Evolutionary conservation across 2,888 invertebrate species (phyloP).

Genomic region (Micoletzkya japonica): DNA sequence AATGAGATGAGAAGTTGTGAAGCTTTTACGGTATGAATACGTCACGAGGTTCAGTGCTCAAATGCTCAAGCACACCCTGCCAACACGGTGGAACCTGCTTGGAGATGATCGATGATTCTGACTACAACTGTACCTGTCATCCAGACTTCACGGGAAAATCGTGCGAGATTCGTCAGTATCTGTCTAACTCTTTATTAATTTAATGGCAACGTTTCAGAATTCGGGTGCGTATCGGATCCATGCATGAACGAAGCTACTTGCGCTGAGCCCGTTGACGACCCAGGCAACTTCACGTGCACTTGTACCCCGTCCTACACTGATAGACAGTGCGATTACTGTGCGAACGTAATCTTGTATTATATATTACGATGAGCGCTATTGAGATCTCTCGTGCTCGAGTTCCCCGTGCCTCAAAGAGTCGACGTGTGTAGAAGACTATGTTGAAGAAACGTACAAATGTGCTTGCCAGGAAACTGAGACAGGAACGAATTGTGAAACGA

Average conservation of each 20-base stretch:
- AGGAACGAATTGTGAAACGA: not conserved
- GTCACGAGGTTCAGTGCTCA: too few relatives aligned
- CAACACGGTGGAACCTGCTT: not conserved
- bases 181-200: too few relatives aligned
- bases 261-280: not conserved
- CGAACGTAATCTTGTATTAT: too few relatives aligned
- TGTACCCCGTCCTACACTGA: not conserved
- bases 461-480: not conserved
- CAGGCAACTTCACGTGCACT: not conserved
- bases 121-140: not conserved
- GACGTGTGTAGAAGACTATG: not conserved
- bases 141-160: not conserved
- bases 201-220: too few relatives aligned
- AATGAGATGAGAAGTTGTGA: too few relatives aligned
- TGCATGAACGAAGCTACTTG: not conserved
- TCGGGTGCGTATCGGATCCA: not conserved
- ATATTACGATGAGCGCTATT: not conserved
- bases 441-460: not conserved
- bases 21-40: too few relatives aligned
- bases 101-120: not conserved
- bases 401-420: not conserved
- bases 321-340: not conserved
- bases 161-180: not conserved
- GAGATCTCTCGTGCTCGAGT: not conserved
- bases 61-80: not conserved